These are phyloP conservation scores for Megaptera novaeangliae DNA, from an alignment of 2,113 vertebrate species.

Conservation along the genomic window DNA sequence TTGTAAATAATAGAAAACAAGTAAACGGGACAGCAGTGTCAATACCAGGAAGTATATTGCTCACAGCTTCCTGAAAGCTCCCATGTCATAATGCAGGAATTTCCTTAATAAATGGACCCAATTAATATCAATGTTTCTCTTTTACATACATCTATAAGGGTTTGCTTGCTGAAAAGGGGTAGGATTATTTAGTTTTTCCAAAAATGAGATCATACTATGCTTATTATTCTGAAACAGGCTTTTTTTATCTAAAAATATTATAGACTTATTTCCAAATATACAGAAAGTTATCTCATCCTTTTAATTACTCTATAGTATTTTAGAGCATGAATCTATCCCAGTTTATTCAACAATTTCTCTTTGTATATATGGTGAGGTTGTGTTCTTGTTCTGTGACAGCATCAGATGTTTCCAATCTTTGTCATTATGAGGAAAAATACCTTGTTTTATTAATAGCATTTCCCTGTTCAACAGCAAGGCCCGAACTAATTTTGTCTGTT, in stretches of 20 bases:
- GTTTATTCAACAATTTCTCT: background rate
- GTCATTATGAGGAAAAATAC: conserved; percentile 1
- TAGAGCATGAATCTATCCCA: background rate
- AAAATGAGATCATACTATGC: background rate
- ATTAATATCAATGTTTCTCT: background rate
- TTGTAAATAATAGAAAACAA: conserved; percentile 56
- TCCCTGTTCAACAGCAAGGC: background rate
- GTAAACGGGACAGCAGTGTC: background rate
- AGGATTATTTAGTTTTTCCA: background rate
- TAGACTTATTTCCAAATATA: background rate
- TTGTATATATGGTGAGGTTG: background rate
- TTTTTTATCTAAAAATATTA: background rate
- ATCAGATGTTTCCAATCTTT: background rate
- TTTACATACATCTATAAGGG: background rate
- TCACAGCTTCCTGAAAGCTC: background rate
- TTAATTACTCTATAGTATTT: background rate
- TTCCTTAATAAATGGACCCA: background rate
- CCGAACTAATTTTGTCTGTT: background rate
- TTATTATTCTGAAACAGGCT: background rate
- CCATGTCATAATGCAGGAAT: background rate
- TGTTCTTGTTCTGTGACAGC: background rate
- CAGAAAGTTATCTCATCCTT: background rate
- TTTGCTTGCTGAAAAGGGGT: background rate
- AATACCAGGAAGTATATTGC: background rate
- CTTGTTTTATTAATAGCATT: background rate